phyloP scores from a whole-genome alignment of 2,888 invertebrate genomes.

The Mayetiola destructor region DNA sequence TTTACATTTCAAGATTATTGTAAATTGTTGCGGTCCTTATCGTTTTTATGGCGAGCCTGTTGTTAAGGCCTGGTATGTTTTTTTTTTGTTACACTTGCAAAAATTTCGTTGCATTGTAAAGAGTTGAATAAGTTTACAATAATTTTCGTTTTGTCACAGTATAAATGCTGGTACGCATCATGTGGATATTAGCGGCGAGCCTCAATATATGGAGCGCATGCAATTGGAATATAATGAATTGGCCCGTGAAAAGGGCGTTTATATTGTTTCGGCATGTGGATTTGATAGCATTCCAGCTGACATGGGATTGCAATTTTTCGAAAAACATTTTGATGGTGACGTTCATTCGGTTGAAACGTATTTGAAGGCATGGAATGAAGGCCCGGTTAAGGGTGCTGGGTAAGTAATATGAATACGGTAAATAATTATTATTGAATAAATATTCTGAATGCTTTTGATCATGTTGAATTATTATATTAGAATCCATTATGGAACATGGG shows the following conservation, averaged over 20 bases:
- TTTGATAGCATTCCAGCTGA: conserved; percentile 87
- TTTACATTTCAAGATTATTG: conserved; percentile 34
- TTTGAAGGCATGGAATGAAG: conserved; percentile 35
- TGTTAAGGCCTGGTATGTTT: conserved; percentile 56
- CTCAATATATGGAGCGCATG: conserved; percentile 74
- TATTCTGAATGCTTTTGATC: not conserved
- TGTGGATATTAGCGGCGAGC: conserved; percentile 88
- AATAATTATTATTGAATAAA: not conserved
- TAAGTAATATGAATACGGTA: too few species aligned
- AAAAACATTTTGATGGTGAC: conserved; percentile 61
- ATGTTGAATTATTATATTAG: not conserved
- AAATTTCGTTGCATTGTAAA: not conserved
- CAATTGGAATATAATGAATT: conserved; percentile 61
- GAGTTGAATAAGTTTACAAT: not conserved
- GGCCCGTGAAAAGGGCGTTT: conserved; percentile 68
- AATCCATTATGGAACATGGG: conserved; percentile 78
- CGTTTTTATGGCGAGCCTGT: conserved; percentile 78
- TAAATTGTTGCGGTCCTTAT: conserved; percentile 90
- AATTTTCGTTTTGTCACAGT: not conserved
- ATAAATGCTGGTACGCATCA: conserved; percentile 67
- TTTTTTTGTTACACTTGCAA: not conserved
- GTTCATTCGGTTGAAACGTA: conserved; percentile 67
- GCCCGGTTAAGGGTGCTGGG: conserved; percentile 33
- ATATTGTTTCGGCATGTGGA: conserved; percentile 81
- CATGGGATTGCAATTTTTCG: conserved; percentile 64